These are phyloP conservation scores for Cathartes aura DNA, from an alignment of 2,113 vertebrate genomes.

Conservation along the genomic window DNA sequence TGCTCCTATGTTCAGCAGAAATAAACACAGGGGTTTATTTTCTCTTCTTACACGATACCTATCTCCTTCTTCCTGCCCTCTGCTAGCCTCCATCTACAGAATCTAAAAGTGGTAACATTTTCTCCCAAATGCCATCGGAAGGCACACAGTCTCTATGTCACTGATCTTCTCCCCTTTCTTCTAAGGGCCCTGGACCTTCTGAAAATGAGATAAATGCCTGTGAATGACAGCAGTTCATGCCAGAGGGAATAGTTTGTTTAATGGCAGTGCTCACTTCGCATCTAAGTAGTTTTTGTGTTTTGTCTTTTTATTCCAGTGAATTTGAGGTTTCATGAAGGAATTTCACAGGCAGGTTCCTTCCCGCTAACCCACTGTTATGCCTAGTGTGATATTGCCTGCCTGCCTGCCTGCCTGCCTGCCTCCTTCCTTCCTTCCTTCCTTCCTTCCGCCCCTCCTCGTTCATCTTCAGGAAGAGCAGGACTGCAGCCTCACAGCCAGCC, in stretches of 20 bases:
- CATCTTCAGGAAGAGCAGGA: neutral
- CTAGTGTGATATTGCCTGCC: neutral
- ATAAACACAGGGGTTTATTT: neutral
- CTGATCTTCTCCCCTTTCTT: neutral
- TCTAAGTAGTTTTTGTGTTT: neutral
- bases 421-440: too few relatives aligned
- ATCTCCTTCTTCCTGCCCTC: neutral
- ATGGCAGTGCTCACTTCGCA: neutral
- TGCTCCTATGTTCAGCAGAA: neutral
- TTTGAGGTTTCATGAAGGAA: neutral
- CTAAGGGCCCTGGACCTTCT: neutral
- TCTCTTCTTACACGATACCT: neutral
- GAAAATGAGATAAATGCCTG: neutral
- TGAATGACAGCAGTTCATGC: neutral
- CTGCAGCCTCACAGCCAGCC: neutral
- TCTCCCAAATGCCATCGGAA: neutral
- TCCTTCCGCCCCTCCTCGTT: neutral
- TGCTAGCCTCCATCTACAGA: neutral
- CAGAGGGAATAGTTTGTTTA: neutral
- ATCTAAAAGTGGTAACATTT: neutral
- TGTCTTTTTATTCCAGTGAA: neutral
- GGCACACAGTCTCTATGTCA: neutral
- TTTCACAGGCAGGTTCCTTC: neutral
- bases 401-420: neutral
- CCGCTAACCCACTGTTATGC: rapidly evolving